These are phyloP conservation scores for Anoplophora glabripennis DNA, from an alignment of 1,140 invertebrate species.

Conservation along the genomic window DNA sequence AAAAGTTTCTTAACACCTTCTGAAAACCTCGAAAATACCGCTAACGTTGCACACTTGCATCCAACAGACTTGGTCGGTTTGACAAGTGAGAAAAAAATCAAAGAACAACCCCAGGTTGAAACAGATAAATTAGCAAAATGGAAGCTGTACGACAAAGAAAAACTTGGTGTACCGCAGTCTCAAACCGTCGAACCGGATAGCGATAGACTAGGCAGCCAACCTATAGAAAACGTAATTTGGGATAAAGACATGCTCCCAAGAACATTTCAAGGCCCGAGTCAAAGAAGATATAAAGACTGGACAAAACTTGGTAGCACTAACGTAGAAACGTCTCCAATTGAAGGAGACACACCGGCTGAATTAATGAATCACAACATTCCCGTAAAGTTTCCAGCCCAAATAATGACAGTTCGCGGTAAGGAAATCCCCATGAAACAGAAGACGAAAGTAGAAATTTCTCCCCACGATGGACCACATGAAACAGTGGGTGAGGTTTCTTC, in stretches of 20 bases:
- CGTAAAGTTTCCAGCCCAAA: neutral
- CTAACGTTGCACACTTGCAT: neutral
- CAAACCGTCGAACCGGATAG: too few species aligned
- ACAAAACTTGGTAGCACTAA: too few species aligned
- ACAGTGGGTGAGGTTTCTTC: neutral
- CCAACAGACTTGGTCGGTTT: neutral
- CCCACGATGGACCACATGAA: neutral
- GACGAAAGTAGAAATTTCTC: neutral
- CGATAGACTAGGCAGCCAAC: conserved; percentile 7
- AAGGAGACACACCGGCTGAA: too few species aligned
- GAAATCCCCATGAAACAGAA: neutral
- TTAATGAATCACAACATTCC: too few species aligned
- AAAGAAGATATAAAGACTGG: too few species aligned
- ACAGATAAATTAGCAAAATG: too few species aligned
- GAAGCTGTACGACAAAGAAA: too few species aligned
- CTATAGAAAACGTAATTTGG: conserved; percentile 6
- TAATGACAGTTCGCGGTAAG: neutral
- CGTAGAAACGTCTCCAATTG: too few species aligned
- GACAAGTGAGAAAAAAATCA: neutral
- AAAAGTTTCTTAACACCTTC: neutral
- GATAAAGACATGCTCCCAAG: neutral
- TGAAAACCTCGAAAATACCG: neutral
- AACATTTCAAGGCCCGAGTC: neutral
- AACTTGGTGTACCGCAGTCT: too few species aligned
- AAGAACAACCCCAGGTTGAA: neutral